Evolutionary conservation across 2,797 vertebrate species (phyloP).

Genomic region (Apogon talboti): DNA sequence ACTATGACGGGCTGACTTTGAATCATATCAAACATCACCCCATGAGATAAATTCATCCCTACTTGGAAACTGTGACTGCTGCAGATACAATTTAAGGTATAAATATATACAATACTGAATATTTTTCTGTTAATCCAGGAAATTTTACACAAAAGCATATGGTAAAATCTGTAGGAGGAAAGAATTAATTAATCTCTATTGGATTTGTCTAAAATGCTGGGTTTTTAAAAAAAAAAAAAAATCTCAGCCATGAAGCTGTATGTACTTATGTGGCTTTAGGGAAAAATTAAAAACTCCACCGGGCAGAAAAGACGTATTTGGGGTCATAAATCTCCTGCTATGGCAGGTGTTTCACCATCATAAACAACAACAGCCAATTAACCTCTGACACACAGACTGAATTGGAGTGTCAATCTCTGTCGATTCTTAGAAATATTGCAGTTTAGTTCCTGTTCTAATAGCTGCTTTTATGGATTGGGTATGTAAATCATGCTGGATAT

Average conservation of each 20-base stretch:
- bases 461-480: conserved; percentile 48
- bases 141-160: conserved; percentile 5
- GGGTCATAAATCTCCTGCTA: conserved; percentile 49
- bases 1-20: conserved; percentile 29
- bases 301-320: conserved; percentile 34
- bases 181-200: conserved; percentile 38
- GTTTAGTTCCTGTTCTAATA: conserved; percentile 62
- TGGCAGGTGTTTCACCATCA: conserved; percentile 57
- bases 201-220: conserved; percentile 29
- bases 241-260: conserved; percentile 13
- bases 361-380: conserved; percentile 72
- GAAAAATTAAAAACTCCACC: conserved; percentile 44
- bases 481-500: conserved; percentile 62
- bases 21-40: conserved; percentile 6
- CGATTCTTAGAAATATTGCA: conserved; percentile 60
- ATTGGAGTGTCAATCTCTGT: conserved; percentile 65
- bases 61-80: conserved; percentile 13
- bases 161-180: conserved; percentile 12
- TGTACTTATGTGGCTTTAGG: conserved; percentile 15
- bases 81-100: conserved; percentile 40
- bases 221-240: too few relatives aligned
- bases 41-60: conserved; percentile 25
- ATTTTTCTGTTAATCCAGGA: conserved; percentile 41
- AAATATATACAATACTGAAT: conserved; percentile 13
- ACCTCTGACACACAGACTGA: conserved; percentile 64